Conservation (phyloP, 2,797 vertebrate genomes). For the Sciurus vulgaris region DNA sequence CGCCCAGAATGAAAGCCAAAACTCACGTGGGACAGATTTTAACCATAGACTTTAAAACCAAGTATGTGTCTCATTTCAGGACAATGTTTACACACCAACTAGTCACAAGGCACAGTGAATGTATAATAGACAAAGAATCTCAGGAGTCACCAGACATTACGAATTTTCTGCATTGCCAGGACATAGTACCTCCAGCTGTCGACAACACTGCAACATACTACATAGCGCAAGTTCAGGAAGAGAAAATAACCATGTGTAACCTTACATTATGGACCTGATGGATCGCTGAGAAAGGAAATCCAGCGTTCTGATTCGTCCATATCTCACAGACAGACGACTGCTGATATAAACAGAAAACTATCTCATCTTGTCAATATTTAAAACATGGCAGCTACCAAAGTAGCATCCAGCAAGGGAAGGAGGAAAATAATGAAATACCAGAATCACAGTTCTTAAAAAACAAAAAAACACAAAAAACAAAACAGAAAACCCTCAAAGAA, state of each 20-base stretch:
- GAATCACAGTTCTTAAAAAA: constrained; percentile 77
- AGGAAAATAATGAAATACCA: constrained; percentile 66
- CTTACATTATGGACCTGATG: constrained; percentile 93
- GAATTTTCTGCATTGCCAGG: constrained; percentile 70
- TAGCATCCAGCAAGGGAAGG: constrained; percentile 81
- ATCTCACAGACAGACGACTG: constrained; percentile 92
- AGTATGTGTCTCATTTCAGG: constrained; percentile 65
- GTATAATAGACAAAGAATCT: constrained; percentile 80
- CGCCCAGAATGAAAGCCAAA: constrained; percentile 80
- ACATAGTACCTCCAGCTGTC: constrained; percentile 78
- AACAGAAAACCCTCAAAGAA: constrained; percentile 54
- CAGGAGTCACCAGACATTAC: constrained; percentile 76
- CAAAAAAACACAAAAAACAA: constrained; percentile 52
- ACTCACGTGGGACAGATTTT: constrained; percentile 73
- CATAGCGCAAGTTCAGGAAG: constrained; percentile 84
- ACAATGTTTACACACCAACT: constrained; percentile 76
- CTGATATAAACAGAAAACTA: constrained; percentile 91
- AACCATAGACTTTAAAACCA: constrained; percentile 70
- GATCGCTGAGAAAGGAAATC: constrained; percentile 92
- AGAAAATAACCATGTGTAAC: constrained; percentile 86
- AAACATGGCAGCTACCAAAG: constrained; percentile 84
- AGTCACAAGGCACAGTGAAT: constrained; percentile 83
- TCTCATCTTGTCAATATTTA: constrained; percentile 90
- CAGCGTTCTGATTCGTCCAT: constrained; percentile 92
- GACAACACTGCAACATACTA: constrained; percentile 87